These are phyloP conservation scores for Carlito syrichta DNA, from an alignment of 2,113 vertebrate genomes.

Conservation along the genomic window DNA sequence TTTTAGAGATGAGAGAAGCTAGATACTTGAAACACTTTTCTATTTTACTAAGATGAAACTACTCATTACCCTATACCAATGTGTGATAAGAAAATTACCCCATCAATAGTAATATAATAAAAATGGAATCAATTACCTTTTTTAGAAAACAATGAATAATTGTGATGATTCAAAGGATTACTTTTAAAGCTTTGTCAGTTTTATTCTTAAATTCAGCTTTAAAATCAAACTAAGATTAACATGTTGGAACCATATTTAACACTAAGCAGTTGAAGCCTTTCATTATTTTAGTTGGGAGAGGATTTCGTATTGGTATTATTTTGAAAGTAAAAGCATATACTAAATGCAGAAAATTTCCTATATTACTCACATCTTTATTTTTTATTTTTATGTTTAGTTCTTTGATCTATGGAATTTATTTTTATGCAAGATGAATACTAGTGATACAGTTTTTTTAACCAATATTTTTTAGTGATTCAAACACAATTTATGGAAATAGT, in stretches of 20 bases:
- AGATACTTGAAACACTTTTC: slow-evolving; percentile 25
- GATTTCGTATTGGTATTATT: neutral
- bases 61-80: slow-evolving; percentile 21
- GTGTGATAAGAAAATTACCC: slow-evolving; percentile 62
- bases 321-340: neutral
- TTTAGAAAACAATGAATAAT: slow-evolving; percentile 57
- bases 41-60: slow-evolving; percentile 41
- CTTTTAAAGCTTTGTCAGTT: slow-evolving; percentile 61
- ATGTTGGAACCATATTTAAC: neutral
- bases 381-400: neutral
- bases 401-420: neutral
- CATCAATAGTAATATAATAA: slow-evolving; percentile 52
- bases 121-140: slow-evolving; percentile 59
- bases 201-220: slow-evolving; percentile 21
- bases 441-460: neutral
- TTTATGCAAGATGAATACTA: neutral
- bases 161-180: slow-evolving; percentile 29
- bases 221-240: slow-evolving; percentile 42
- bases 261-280: neutral
- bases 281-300: neutral
- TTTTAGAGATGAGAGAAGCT: slow-evolving; percentile 20
- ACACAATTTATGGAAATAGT: neutral
- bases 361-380: neutral
- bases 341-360: neutral
- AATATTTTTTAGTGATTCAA: neutral